These are phyloP conservation scores for Macrotis lagotis DNA, from an alignment of 2,113 vertebrate genomes.

Conservation along the genomic window DNA sequence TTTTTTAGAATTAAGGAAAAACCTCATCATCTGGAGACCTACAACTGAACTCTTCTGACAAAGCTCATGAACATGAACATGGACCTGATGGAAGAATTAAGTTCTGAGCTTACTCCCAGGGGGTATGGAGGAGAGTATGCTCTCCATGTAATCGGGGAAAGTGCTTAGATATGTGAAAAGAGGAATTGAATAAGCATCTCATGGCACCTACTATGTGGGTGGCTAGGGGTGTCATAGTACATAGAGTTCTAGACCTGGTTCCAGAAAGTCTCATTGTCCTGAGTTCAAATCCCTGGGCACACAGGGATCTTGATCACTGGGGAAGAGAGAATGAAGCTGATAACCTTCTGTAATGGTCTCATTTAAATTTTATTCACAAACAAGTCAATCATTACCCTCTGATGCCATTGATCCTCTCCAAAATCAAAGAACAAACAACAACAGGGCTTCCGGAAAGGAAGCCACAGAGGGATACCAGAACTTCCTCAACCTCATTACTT, in stretches of 20 bases:
- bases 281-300: no score
- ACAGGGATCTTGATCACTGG: no score
- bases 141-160: not conserved
- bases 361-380: not conserved
- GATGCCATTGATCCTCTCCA: not conserved
- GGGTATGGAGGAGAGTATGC: not conserved
- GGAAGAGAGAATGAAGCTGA: not conserved
- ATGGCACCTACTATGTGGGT: not conserved
- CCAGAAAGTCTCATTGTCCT: no score
- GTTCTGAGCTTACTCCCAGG: not conserved
- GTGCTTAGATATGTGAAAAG: not conserved
- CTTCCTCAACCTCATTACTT: slow-evolving; percentile 21
- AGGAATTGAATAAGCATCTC: not conserved
- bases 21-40: no score
- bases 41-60: not conserved
- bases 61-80: not conserved
- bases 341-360: not conserved
- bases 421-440: not conserved
- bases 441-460: not conserved
- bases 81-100: not conserved
- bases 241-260: no score
- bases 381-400: not conserved
- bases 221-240: no score
- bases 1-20: no score
- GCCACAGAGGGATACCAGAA: not conserved